Percentiles rank a stretch among this genome's conserved stretches.
These are phyloP conservation scores for Caenorhabditis sp. DNA, from an alignment of 2,888 invertebrate genomes.

Conservation along the genomic window DNA sequence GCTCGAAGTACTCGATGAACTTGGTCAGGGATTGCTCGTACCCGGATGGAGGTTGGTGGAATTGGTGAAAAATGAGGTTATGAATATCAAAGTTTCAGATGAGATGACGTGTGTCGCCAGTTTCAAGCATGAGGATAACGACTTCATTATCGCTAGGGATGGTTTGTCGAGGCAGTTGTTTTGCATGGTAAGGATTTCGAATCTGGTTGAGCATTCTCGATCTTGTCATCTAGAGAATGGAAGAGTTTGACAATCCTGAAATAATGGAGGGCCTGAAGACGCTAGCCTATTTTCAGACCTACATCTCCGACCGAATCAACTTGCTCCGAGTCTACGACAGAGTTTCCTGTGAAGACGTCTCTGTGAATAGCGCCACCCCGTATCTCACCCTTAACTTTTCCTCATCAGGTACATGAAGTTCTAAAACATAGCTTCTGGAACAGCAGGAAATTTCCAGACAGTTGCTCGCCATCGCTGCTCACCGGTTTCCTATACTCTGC, in stretches of 20 bases:
- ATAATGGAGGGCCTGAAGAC: too few relatives aligned
- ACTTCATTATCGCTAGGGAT: conserved; percentile 61
- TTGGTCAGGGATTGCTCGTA: conserved; percentile 59
- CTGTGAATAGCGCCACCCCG: conserved; percentile 62
- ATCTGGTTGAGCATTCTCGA: neutral
- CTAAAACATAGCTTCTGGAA: neutral
- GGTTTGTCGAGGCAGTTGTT: conserved; percentile 57
- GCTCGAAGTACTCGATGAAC: conserved; percentile 51
- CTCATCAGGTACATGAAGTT: conserved; percentile 58
- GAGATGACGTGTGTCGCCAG: conserved; percentile 61
- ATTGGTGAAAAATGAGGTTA: neutral
- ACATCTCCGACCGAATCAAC: conserved; percentile 55
- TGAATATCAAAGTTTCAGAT: conserved; percentile 65
- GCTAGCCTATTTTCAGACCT: too few relatives aligned
- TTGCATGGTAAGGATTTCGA: conserved; percentile 58
- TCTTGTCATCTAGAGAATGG: too few relatives aligned
- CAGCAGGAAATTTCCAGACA: conserved; percentile 47
- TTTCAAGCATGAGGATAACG: conserved; percentile 60
- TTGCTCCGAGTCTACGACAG: conserved; percentile 66
- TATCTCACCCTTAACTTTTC: conserved; percentile 63
- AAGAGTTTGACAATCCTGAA: neutral
- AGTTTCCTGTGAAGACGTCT: conserved; percentile 64
- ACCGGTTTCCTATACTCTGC: conserved; percentile 67
- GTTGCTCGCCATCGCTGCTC: conserved; percentile 65
- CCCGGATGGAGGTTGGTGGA: conserved; percentile 57